phyloP scores from a whole-genome alignment of 92 coral and sea anemone genomes.

The Bergia sp. region DNA sequence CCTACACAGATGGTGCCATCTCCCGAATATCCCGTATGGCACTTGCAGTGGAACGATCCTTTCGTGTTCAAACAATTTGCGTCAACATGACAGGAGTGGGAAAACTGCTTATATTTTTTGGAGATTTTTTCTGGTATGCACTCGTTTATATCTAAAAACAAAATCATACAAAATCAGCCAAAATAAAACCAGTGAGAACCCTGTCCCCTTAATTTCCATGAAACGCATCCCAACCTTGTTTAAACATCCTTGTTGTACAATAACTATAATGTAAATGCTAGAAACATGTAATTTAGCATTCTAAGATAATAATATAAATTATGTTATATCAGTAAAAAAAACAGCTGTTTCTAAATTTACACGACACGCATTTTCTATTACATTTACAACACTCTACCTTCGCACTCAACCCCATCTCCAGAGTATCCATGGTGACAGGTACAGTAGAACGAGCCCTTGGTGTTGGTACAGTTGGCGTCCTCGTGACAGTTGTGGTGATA shows the following conservation, averaged over 20 bases:
- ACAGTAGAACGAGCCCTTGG: slow-evolving; percentile 29
- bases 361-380: no score
- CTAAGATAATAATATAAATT: no score
- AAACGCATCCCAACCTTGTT: no score
- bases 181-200: not conserved
- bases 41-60: not conserved
- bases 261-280: no score
- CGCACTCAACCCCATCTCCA: slow-evolving; percentile 32
- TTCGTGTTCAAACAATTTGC: not conserved
- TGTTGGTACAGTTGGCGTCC: slow-evolving; percentile 44
- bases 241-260: no score
- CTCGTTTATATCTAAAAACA: not conserved
- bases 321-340: no score
- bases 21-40: not conserved
- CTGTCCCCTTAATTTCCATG: not conserved
- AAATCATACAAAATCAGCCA: no score
- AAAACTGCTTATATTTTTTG: not conserved
- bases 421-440: slow-evolving; percentile 17
- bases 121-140: not conserved
- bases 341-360: no score
- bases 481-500: slow-evolving; percentile 26
- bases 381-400: not conserved
- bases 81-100: not conserved
- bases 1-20: not conserved
- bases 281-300: no score